Evolutionary conservation across 2,888 invertebrate genomes (phyloP).

Genomic region (Callimorpha dominula): DNA sequence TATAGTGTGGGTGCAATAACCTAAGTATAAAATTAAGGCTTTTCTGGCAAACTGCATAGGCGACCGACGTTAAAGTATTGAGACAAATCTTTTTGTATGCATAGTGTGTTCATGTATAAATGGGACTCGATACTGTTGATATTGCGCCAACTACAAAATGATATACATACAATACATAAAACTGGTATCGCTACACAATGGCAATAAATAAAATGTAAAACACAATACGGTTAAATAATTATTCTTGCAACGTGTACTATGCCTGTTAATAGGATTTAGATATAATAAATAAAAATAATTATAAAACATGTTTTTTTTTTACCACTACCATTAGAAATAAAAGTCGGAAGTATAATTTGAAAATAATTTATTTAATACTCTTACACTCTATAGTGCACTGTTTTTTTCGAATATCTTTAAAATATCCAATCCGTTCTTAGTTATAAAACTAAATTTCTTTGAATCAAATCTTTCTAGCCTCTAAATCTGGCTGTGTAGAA

Average conservation of each 20-base stretch:
- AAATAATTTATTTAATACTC: conserved; percentile 6
- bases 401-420: conserved; percentile 5
- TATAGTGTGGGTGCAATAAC: conserved; percentile 12
- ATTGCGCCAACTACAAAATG: conserved; percentile 48
- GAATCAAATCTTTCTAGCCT: background rate
- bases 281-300: conserved; percentile 86
- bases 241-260: conserved; percentile 84
- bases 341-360: background rate
- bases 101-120: conserved; percentile 56
- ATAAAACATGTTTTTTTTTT: conserved; percentile 68
- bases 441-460: background rate
- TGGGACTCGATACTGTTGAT: conserved; percentile 51
- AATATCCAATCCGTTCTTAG: background rate
- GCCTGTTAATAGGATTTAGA: conserved; percentile 84
- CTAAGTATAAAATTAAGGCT: conserved; percentile 73
- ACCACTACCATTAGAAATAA: conserved; percentile 19
- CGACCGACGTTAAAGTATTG: conserved; percentile 59
- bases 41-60: conserved; percentile 76
- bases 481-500: no score
- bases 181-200: conserved; percentile 53
- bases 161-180: conserved; percentile 27
- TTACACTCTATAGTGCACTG: background rate
- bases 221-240: conserved; percentile 74
- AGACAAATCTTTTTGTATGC: conserved; percentile 62
- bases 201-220: conserved; percentile 63